Conservation (phyloP, 2,888 invertebrate species). For the Oligia latruncula region DNA sequence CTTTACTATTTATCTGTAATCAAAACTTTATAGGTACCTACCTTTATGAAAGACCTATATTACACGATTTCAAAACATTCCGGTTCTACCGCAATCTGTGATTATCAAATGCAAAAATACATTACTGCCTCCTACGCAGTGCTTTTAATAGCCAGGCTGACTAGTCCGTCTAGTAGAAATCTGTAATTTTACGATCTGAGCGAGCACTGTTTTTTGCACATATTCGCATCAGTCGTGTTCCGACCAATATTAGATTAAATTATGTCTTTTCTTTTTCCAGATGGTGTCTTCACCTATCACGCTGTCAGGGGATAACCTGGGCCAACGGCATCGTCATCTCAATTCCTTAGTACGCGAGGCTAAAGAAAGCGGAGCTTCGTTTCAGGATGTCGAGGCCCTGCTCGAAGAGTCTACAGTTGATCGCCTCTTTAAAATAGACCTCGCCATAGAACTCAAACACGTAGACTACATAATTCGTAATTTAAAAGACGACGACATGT, state of each 20-base stretch:
- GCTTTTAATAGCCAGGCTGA: slow-evolving; percentile 19
- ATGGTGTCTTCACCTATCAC: slow-evolving; percentile 52
- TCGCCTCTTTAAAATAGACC: slow-evolving; percentile 79
- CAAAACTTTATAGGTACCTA: no score
- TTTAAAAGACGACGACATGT: slow-evolving; percentile 79
- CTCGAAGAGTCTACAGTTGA: slow-evolving; percentile 75
- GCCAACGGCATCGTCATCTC: slow-evolving; percentile 73
- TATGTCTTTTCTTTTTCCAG: slow-evolving; percentile 31
- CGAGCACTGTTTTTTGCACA: not conserved
- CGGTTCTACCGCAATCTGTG: not conserved
- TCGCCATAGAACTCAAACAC: slow-evolving; percentile 75
- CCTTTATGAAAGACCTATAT: not conserved
- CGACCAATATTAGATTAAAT: slow-evolving; percentile 1
- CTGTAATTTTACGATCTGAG: not conserved
- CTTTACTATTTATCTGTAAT: not conserved
- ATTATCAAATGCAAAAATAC: slow-evolving; percentile 15
- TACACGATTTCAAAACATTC: not conserved
- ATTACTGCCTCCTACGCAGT: slow-evolving; percentile 25
- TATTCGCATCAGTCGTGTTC: not conserved
- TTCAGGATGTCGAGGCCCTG: slow-evolving; percentile 57
- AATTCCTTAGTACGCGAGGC: slow-evolving; percentile 72
- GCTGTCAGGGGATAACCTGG: slow-evolving; percentile 63
- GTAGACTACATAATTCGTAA: slow-evolving; percentile 77
- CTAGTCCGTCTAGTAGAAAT: slow-evolving; percentile 21
- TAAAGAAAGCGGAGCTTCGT: slow-evolving; percentile 12